These are phyloP conservation scores for Shinisaurus crocodilurus DNA, from an alignment of 2,113 vertebrate species.

Conservation along the genomic window DNA sequence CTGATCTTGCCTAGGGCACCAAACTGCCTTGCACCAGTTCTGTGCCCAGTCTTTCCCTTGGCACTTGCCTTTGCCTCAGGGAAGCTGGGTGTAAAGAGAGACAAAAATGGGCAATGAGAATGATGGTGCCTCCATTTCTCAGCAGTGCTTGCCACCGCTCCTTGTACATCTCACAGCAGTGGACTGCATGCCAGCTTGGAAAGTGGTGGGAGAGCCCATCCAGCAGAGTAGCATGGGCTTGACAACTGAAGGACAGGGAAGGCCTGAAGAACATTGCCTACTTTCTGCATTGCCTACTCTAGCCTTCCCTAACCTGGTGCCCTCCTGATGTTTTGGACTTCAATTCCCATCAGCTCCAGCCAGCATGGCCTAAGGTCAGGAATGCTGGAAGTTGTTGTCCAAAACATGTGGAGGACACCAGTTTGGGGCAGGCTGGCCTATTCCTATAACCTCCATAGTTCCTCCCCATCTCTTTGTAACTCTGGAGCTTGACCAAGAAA, in stretches of 20 bases:
- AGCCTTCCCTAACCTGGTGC: too few relatives aligned
- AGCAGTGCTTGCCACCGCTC: too few relatives aligned
- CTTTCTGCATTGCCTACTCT: too few relatives aligned
- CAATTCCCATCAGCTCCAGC: too few relatives aligned
- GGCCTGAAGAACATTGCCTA: not conserved
- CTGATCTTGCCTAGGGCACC: too few relatives aligned
- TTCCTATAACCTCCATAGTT: not conserved
- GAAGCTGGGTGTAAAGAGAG: not conserved
- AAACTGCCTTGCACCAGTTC: too few relatives aligned
- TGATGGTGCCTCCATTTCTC: not conserved
- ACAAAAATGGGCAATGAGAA: not conserved
- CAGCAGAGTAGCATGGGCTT: not conserved
- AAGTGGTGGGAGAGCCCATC: not conserved
- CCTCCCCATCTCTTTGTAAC: not conserved
- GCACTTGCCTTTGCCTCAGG: not conserved
- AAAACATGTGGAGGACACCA: too few relatives aligned
- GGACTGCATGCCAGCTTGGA: not conserved
- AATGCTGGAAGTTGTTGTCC: too few relatives aligned
- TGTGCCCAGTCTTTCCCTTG: too few relatives aligned
- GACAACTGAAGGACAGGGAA: not conserved
- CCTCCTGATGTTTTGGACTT: too few relatives aligned
- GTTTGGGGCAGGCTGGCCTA: not conserved
- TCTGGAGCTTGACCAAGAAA: conserved; percentile 2
- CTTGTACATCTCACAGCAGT: not conserved
- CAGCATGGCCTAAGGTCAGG: too few relatives aligned